These are phyloP conservation scores for Drepanosiphum platanoidis DNA, from an alignment of 2,888 invertebrate genomes.

Conservation along the genomic window DNA sequence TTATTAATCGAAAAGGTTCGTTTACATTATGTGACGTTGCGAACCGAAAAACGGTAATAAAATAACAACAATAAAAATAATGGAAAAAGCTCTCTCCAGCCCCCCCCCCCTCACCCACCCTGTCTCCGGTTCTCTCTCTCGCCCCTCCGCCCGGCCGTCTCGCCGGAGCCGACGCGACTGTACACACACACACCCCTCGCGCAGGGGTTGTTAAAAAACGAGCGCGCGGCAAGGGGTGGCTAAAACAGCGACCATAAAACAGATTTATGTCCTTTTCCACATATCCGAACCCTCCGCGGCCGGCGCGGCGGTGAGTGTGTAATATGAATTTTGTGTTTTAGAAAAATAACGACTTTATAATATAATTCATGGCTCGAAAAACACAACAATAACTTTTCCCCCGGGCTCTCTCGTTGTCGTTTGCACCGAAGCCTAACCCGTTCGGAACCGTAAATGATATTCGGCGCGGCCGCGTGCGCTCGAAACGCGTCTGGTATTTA, in stretches of 20 bases:
- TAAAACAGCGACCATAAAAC: slow-evolving; percentile 54
- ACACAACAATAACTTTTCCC: slow-evolving; percentile 47
- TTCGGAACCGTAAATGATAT: slow-evolving; percentile 28
- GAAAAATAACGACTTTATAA: slow-evolving; percentile 58
- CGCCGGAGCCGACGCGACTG: slow-evolving; percentile 55
- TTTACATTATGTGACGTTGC: slow-evolving; percentile 38
- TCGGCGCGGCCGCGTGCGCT: neutral
- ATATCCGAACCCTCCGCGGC: neutral
- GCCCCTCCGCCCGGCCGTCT: slow-evolving; percentile 7
- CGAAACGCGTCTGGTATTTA: slow-evolving; percentile 19
- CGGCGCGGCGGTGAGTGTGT: slow-evolving; percentile 1
- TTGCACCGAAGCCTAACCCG: slow-evolving; percentile 21
- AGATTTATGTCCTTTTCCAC: slow-evolving; percentile 52
- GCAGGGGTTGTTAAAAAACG: slow-evolving; percentile 63
- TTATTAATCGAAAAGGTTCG: slow-evolving; percentile 52
- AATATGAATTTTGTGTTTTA: slow-evolving; percentile 56
- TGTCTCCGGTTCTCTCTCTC: neutral
- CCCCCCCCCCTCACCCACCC: too few species aligned
- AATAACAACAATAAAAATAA: slow-evolving; percentile 63
- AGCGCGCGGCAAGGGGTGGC: slow-evolving; percentile 63
- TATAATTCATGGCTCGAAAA: slow-evolving; percentile 58
- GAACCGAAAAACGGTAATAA: slow-evolving; percentile 53
- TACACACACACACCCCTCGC: neutral
- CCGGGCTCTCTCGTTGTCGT: slow-evolving; percentile 22
- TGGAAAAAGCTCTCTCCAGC: slow-evolving; percentile 63